These are phyloP conservation scores for Nothocercus julius DNA, from an alignment of 2,113 vertebrate species.

Conservation along the genomic window DNA sequence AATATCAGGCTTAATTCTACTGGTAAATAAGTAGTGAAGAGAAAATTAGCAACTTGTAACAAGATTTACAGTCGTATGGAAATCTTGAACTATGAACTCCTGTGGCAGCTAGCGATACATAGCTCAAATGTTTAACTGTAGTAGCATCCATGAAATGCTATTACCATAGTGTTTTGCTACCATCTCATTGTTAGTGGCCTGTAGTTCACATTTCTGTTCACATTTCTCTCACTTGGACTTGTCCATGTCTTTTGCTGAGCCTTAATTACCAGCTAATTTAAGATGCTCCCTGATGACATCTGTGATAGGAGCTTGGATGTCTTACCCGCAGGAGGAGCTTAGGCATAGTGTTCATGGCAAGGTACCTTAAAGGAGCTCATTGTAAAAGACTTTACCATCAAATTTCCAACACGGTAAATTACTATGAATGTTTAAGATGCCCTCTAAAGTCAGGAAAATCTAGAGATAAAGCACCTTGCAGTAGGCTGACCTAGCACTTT, in stretches of 20 bases:
- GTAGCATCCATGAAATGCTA: rapidly evolving
- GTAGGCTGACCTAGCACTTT: too few relatives aligned
- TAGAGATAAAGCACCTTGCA: background rate
- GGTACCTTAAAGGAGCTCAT: background rate
- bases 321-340: background rate
- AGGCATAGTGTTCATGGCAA: background rate
- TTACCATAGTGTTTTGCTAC: background rate
- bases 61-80: background rate
- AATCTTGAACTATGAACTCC: background rate
- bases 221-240: background rate
- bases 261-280: background rate
- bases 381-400: background rate
- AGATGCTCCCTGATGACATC: background rate
- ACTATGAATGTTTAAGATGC: background rate
- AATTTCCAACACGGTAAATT: background rate
- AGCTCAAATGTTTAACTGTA: background rate
- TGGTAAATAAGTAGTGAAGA: background rate
- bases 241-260: background rate
- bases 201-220: background rate
- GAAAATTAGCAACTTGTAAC: rapidly evolving
- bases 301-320: background rate
- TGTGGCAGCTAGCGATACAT: background rate
- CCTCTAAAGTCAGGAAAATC: background rate
- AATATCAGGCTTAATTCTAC: background rate
- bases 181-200: background rate